phyloP scores from a whole-genome alignment of 2,113 vertebrate species.

The Mohoua ochrocephala region DNA sequence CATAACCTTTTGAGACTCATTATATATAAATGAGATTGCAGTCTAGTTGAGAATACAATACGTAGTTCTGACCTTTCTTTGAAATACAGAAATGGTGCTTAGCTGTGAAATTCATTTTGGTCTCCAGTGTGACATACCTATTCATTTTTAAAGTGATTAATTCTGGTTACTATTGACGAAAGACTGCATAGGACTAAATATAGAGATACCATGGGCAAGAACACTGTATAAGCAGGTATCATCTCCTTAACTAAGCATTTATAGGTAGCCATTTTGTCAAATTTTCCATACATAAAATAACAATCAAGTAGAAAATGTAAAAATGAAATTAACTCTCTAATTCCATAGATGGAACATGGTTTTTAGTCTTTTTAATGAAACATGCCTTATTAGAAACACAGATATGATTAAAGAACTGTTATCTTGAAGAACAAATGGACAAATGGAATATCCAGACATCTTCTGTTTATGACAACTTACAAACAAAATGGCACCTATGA shows the following conservation, averaged over 20 bases:
- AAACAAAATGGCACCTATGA: background rate
- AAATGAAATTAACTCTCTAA: background rate
- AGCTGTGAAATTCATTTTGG: constrained; percentile 4
- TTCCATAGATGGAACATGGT: background rate
- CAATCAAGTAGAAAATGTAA: background rate
- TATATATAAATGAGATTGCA: background rate
- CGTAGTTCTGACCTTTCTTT: constrained; percentile 21
- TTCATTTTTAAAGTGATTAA: constrained; percentile 2
- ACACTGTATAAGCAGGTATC: background rate
- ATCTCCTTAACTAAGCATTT: background rate
- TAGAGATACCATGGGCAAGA: background rate
- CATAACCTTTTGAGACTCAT: background rate
- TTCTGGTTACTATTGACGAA: background rate
- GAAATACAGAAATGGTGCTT: constrained; percentile 7
- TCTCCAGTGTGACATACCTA: background rate
- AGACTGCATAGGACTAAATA: background rate
- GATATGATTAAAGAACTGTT: background rate
- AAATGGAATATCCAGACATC: background rate
- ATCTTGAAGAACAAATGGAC: background rate
- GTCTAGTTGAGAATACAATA: background rate
- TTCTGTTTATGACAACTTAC: background rate
- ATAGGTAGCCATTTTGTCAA: background rate
- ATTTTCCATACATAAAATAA: background rate
- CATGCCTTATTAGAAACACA: background rate
- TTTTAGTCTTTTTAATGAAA: background rate